Evolutionary conservation across 2,797 vertebrate genomes (phyloP), one percentile per base, ranked within the genome.

Genomic region (Discoglossus pictus): DNA sequence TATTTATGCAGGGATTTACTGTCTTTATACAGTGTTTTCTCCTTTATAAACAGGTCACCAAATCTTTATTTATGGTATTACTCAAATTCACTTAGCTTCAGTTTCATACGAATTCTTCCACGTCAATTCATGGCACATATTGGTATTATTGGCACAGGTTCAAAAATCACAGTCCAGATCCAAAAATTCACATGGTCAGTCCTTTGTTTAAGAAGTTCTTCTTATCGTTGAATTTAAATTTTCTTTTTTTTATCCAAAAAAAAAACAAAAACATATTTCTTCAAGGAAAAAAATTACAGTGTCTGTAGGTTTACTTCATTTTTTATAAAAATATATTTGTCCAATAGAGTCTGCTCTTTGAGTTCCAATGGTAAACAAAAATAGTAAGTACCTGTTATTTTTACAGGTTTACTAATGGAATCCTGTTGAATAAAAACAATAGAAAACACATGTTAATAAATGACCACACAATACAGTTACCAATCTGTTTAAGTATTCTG

Each of bases 71-170:
- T 76, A 78, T 53, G 60, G 61, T 34, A 53, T 35, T 31, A 54
- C 64, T 72, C 78, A 36, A 65, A 58, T 34, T 67, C 24, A 48
- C 81, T 73, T 42, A 60, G 75, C 76, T 70, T 47, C 18, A 21
- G 77, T 80, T 79, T 51, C 74, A 70, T 13, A 21, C 72, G 62
- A 73, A 77, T 82, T 73, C 87, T 82, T 84, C 80, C 78, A 75
- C 84, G 84, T 89, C 90, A 76, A 86, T 90, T 87, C 93, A 90
- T 98, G 97, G 97, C 97, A 99, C 96, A 95, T 98, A 93, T 88
- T 93, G 97, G 97, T 94, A 92, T 98, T 93, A 94, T 98, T 96
- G 96, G 97, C 96, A 98, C 93, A 93, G 93, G 93, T 95, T 97
- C 96, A 83, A 89, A 89, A 64, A 90, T 89, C 89, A 86, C 82